These are phyloP conservation scores for Drosophila tripunctata DNA, from an alignment of 2,888 invertebrate genomes.

Conservation along the genomic window DNA sequence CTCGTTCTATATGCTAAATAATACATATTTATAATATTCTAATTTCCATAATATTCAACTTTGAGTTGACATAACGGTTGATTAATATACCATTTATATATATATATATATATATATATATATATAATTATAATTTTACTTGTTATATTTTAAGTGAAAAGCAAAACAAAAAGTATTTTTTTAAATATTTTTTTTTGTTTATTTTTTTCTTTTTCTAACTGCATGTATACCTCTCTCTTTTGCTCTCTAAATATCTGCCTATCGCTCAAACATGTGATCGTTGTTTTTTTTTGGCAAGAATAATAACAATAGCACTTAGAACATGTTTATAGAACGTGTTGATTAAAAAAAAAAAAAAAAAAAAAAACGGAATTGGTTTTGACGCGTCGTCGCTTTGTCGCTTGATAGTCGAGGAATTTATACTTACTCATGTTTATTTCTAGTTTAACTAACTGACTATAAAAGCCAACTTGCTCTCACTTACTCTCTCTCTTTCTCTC, in stretches of 20 bases:
- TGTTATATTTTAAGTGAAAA: no score
- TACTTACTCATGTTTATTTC: conserved; percentile 73
- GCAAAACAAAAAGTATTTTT: not conserved
- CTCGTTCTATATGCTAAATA: not conserved
- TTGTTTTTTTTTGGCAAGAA: conserved; percentile 17
- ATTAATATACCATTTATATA: not conserved
- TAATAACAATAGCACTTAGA: conserved; percentile 31
- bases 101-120: no score
- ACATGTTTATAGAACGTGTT: conserved; percentile 70
- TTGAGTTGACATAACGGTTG: not conserved
- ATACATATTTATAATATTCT: no score
- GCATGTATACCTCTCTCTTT: not conserved
- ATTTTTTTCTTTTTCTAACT: not conserved
- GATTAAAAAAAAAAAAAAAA: conserved; percentile 42
- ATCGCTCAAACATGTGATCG: conserved; percentile 8
- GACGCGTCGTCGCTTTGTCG: conserved; percentile 37
- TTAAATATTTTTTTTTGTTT: not conserved
- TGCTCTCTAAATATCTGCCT: not conserved
- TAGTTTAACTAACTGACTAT: conserved; percentile 66
- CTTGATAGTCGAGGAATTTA: conserved; percentile 67
- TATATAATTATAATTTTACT: no score
- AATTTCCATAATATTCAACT: not conserved
- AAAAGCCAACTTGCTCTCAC: conserved; percentile 30
- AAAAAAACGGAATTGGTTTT: conserved; percentile 16
- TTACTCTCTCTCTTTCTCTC: not conserved